Base-by-base conservation (phyloP, 2,888 invertebrate species). In the Dendrolimus pini region DNA sequence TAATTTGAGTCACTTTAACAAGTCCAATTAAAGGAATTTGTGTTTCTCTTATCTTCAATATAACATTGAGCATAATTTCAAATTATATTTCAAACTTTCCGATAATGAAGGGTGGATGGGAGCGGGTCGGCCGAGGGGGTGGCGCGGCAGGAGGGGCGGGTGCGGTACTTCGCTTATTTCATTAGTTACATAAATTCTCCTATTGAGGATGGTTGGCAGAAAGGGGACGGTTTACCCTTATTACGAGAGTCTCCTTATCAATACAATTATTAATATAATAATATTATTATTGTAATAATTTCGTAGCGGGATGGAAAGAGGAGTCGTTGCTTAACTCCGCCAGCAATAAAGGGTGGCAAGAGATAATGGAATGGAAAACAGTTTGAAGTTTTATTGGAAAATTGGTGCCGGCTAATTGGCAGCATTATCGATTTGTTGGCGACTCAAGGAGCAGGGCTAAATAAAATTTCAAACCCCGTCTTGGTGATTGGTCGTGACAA, bases 1-100 rank as follows among this genome's bases (percentile, higher is more conserved):
- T 90, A 89, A 90, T 90, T 90, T 89, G 89, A 89, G 88, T 89
- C 89, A 90, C 89, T 90, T 89, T 90, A 90, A 89, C 90, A 90
- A 90, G 89, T 89, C 90, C 90, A 90, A 90, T 90, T 90, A 90
- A 90, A 90, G 90, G 89, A 90, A 90, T 90, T 90, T 90, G 90
- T 90, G 89, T 90, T 90, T 89, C 90, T 89, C 89, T 90, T 90
- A 90, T 90, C 90, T 90, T 88, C 90, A 89, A 89, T 90, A 89
- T 90, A 90, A 90, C 89, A 89, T 90, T 89, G 90, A 89, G 89
- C 90, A 90, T 90, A 90, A 90, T 90, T 90, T 90, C 90, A 90
- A 90, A 90, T 90, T 90, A 90, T 90, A 90, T 90, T 90, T 90
- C 88, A 90, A 90, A 90, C 89, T 90, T 90, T 90, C 89, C 89